Evolutionary conservation across 2,797 vertebrate species (phyloP).

Genomic region (Tokudaia tokunoshimensis): DNA sequence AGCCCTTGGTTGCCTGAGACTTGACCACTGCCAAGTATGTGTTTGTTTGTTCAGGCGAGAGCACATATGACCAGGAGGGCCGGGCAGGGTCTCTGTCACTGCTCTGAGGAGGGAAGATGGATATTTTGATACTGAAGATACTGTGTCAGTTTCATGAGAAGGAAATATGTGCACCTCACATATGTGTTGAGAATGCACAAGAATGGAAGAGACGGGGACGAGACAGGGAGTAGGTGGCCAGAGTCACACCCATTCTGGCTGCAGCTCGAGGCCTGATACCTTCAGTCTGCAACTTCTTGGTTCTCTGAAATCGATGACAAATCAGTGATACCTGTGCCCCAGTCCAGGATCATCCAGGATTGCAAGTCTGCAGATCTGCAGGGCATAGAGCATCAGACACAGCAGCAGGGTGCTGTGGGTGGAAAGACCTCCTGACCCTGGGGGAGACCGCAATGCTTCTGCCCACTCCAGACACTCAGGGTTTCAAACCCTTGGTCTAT

Average conservation of each 20-base stretch:
- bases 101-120: not conserved
- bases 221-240: not conserved
- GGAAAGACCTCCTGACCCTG: not conserved
- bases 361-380: not conserved
- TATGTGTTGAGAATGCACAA: too few relatives aligned
- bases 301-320: not conserved
- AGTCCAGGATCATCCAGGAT: not conserved
- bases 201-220: fast-evolving
- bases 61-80: fast-evolving
- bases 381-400: not conserved
- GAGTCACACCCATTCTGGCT: not conserved
- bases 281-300: too few relatives aligned
- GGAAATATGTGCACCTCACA: not conserved
- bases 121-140: not conserved
- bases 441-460: not conserved
- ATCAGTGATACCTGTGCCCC: not conserved
- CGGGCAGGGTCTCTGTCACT: fast-evolving
- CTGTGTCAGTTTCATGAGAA: too few relatives aligned
- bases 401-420: not conserved
- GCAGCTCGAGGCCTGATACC: not conserved
- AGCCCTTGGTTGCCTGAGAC: not conserved
- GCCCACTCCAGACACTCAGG: fast-evolving
- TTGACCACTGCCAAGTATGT: too few relatives aligned
- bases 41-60: not conserved
- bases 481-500: not conserved